phyloP scores from a whole-genome alignment of 2,888 invertebrate species.

The Autographa gamma region DNA sequence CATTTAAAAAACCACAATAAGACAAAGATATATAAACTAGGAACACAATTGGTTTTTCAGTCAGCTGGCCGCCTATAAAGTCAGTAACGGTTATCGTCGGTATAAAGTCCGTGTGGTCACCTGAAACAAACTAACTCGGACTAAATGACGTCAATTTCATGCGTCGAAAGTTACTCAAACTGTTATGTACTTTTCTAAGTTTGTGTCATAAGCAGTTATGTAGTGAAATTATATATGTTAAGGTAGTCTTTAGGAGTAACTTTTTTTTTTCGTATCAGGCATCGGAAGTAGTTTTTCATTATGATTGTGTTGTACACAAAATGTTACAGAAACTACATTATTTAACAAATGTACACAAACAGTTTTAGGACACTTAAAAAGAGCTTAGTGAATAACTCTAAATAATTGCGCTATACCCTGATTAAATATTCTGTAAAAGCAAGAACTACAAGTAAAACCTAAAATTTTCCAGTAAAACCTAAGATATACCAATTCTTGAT shows the following conservation, averaged over 20 bases:
- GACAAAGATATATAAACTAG: background rate
- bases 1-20: background rate
- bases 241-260: background rate
- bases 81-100: background rate
- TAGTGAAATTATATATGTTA: background rate
- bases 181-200: background rate
- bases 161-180: background rate
- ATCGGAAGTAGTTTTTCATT: too few relatives aligned
- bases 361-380: too few relatives aligned
- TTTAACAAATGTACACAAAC: too few relatives aligned
- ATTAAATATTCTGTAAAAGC: too few relatives aligned
- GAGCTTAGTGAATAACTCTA: too few relatives aligned
- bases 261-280: too few relatives aligned
- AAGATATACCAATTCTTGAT: too few relatives aligned
- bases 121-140: background rate
- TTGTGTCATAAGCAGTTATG: background rate
- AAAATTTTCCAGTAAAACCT: too few relatives aligned
- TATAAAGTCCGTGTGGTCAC: background rate
- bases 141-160: constrained; percentile 9
- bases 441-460: too few relatives aligned
- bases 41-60: background rate
- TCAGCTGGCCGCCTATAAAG: background rate
- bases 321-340: too few relatives aligned
- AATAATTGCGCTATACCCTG: too few relatives aligned
- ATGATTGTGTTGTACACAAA: too few relatives aligned